These are phyloP conservation scores for Noturus placidus DNA, from an alignment of 2,113 vertebrate genomes.

Conservation along the genomic window DNA sequence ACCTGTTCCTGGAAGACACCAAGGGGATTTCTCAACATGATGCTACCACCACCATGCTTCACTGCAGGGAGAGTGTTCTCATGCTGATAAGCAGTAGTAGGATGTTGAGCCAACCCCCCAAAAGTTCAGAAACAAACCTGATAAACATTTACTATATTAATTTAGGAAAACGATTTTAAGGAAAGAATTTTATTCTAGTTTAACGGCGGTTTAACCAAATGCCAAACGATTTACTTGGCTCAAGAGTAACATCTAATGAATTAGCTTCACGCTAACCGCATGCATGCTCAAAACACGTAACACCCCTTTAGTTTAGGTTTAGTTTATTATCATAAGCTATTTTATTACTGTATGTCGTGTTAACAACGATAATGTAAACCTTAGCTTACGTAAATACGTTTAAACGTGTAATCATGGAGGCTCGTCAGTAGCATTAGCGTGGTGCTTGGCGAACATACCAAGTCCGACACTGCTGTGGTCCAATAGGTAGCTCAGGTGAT, in stretches of 20 bases:
- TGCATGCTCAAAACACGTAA: background rate
- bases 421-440: background rate
- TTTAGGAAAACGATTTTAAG: background rate
- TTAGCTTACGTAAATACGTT: background rate
- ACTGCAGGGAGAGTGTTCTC: background rate
- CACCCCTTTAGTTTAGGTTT: background rate
- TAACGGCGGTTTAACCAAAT: background rate
- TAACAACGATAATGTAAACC: background rate
- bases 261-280: background rate
- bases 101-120: background rate
- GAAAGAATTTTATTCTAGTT: background rate
- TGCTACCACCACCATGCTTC: background rate
- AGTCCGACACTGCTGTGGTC: conserved; percentile 95
- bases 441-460: conserved; percentile 56
- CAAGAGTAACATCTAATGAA: background rate
- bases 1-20: background rate
- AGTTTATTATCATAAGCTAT: background rate
- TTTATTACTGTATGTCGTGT: background rate
- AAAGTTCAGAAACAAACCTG: background rate
- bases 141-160: background rate
- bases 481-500: conserved; percentile 93
- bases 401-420: background rate
- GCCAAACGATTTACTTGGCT: background rate
- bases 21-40: background rate
- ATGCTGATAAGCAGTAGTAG: background rate